Evolutionary conservation across 2,113 vertebrate genomes (phyloP).

Genomic region (Leucosticte australis): DNA sequence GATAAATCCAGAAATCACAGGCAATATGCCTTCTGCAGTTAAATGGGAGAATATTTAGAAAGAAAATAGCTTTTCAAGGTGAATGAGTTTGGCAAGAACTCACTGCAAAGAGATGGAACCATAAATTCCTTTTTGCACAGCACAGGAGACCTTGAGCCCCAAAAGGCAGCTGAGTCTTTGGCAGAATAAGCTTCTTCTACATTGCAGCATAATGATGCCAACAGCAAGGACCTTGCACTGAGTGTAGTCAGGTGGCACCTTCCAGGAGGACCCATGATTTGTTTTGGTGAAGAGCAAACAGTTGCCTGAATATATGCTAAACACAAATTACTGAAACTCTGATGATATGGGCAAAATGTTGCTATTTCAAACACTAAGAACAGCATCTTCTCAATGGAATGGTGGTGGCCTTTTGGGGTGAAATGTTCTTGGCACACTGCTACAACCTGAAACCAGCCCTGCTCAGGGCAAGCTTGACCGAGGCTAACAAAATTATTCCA

Average conservation of each 20-base stretch:
- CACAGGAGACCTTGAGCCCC: neutral
- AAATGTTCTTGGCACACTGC: neutral
- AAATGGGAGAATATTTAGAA: neutral
- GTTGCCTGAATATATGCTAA: neutral
- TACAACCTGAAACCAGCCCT: neutral
- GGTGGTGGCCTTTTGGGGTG: neutral
- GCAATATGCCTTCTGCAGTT: neutral
- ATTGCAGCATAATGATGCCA: neutral
- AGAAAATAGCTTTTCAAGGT: neutral
- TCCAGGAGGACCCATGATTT: neutral
- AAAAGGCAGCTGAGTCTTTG: neutral
- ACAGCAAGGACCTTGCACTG: neutral
- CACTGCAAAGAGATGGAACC: neutral
- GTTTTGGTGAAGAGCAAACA: neutral
- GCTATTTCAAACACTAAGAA: neutral
- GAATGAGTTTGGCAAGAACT: neutral
- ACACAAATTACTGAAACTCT: neutral
- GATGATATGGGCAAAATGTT: neutral
- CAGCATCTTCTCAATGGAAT: neutral
- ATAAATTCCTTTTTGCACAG: neutral
- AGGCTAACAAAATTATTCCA: neutral
- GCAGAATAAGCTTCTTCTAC: neutral
- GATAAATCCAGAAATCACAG: neutral
- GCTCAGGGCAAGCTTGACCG: neutral
- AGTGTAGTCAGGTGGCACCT: neutral